These are phyloP conservation scores for Petrophora chlorosata DNA, from an alignment of 2,888 invertebrate species.

Conservation along the genomic window DNA sequence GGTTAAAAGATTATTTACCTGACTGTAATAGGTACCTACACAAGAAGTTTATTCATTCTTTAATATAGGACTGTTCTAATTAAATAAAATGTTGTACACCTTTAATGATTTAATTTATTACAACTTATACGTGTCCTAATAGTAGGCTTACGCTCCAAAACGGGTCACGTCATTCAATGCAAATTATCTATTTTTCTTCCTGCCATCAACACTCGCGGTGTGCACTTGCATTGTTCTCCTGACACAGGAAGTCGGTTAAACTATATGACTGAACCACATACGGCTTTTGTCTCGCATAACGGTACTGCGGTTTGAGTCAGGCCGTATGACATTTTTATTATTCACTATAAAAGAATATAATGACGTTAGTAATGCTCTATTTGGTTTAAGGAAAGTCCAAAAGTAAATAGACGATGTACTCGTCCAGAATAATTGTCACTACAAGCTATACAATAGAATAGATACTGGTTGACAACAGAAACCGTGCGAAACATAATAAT, in stretches of 20 bases:
- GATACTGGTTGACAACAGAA: too few relatives aligned
- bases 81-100: neutral
- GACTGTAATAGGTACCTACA: too few relatives aligned
- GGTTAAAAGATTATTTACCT: too few relatives aligned
- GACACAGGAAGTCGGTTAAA: slow-evolving; percentile 61
- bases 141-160: slow-evolving; percentile 37
- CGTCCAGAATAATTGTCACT: too few relatives aligned
- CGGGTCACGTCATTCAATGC: slow-evolving; percentile 56
- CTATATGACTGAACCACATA: slow-evolving; percentile 55
- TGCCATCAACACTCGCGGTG: slow-evolving; percentile 39
- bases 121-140: slow-evolving; percentile 4
- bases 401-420: too few relatives aligned
- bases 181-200: slow-evolving; percentile 60
- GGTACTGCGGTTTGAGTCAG: slow-evolving; percentile 61
- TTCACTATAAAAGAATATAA: neutral
- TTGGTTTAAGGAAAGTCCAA: too few relatives aligned
- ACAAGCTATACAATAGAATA: too few relatives aligned
- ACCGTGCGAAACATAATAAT: too few relatives aligned
- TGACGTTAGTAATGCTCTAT: too few relatives aligned
- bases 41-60: too few relatives aligned
- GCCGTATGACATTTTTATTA: slow-evolving; percentile 34
- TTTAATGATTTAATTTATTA: neutral
- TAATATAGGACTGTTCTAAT: too few relatives aligned
- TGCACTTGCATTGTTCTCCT: slow-evolving; percentile 55
- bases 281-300: slow-evolving; percentile 59